phyloP scores from a whole-genome alignment of 2,797 vertebrate species.

The Cossypha caffra region DNA sequence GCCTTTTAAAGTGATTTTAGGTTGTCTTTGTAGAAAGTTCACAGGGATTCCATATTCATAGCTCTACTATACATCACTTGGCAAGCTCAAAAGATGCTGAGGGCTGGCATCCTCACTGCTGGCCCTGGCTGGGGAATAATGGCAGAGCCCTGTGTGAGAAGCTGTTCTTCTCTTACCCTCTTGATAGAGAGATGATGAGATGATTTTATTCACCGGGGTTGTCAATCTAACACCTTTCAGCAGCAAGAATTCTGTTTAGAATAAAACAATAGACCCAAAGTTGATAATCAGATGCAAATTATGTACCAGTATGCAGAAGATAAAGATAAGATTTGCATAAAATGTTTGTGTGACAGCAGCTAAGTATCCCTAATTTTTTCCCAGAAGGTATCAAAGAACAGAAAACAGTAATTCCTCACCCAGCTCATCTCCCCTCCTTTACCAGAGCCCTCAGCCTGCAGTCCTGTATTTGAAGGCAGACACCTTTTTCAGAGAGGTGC shows the following conservation, averaged over 20 bases:
- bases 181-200: neutral
- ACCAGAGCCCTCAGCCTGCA: neutral
- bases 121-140: neutral
- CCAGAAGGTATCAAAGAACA: neutral
- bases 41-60: neutral
- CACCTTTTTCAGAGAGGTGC: neutral
- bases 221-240: conserved; percentile 31
- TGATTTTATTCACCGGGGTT: neutral
- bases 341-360: conserved; percentile 9
- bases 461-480: neutral
- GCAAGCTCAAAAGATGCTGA: neutral
- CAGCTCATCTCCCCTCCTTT: neutral
- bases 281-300: conserved; percentile 58
- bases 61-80: neutral
- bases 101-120: neutral
- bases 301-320: conserved; percentile 35
- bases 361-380: conserved; percentile 17
- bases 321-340: conserved; percentile 51
- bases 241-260: conserved; percentile 26
- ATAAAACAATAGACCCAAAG: conserved; percentile 21
- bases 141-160: neutral
- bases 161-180: neutral
- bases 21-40: neutral
- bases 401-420: neutral
- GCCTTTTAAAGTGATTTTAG: neutral